These are phyloP conservation scores for Mustela erminea DNA, from an alignment of 2,797 vertebrate genomes.

Conservation along the genomic window DNA sequence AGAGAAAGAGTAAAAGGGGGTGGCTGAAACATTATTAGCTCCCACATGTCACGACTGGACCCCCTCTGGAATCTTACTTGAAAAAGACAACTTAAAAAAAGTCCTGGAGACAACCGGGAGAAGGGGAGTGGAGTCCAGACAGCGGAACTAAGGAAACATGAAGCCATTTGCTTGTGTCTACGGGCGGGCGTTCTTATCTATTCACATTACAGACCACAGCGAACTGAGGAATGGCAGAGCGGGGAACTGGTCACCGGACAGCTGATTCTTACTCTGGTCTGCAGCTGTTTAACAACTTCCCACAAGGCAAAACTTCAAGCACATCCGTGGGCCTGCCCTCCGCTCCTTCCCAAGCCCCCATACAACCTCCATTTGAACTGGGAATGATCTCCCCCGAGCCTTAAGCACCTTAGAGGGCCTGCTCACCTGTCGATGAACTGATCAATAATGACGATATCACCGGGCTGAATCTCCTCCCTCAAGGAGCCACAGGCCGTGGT, in stretches of 20 bases:
- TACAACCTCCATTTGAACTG: fast-evolving
- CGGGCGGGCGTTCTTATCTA: not conserved
- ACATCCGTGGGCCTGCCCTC: not conserved
- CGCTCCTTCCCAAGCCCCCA: not conserved
- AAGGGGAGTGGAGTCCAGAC: not conserved
- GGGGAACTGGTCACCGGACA: not conserved
- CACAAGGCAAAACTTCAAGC: not conserved
- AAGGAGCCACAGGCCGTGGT: conserved; percentile 98
- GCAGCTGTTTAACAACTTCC: not conserved
- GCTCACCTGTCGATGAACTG: conserved; percentile 97
- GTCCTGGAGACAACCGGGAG: not conserved
- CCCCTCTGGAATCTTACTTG: not conserved
- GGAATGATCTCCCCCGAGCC: not conserved
- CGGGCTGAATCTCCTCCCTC: conserved; percentile 96
- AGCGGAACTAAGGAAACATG: not conserved
- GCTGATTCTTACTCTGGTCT: not conserved
- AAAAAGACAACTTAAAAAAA: not conserved
- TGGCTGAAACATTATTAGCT: not conserved
- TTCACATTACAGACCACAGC: not conserved
- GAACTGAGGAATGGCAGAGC: not conserved
- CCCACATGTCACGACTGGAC: not conserved
- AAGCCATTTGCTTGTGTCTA: not conserved
- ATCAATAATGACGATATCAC: conserved; percentile 96
- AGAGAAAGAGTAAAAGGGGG: not conserved
- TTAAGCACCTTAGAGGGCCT: not conserved